phyloP scores from a whole-genome alignment of 2,113 vertebrate species.

The Todiramphus chloris region DNA sequence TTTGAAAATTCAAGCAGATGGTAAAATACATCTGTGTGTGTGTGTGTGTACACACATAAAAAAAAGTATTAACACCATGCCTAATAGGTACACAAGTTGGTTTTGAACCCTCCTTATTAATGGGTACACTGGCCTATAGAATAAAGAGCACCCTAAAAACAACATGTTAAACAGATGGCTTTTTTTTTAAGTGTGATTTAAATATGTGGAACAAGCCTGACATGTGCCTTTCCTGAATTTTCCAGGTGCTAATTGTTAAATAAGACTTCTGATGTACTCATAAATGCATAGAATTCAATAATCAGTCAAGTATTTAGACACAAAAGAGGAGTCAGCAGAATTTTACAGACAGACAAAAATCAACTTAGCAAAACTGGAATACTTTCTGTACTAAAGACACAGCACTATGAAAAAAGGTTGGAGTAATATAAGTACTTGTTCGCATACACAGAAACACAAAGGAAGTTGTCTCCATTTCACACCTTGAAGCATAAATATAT shows the following conservation, averaged over 20 bases:
- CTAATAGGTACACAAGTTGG: not conserved
- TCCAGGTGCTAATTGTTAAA: slow-evolving; percentile 21
- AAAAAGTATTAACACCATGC: not conserved
- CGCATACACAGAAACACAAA: not conserved
- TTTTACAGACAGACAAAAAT: slow-evolving; percentile 25
- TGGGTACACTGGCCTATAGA: not conserved
- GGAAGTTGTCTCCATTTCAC: not conserved
- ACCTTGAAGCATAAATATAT: not conserved
- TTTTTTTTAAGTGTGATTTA: slow-evolving; percentile 26
- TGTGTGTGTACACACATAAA: no score
- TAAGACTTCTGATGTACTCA: slow-evolving; percentile 4
- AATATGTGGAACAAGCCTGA: slow-evolving; percentile 1
- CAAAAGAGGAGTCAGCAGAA: slow-evolving; percentile 42
- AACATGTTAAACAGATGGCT: not conserved
- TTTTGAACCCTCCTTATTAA: not conserved
- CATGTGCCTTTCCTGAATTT: not conserved
- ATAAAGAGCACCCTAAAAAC: not conserved
- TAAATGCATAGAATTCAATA: slow-evolving; percentile 45
- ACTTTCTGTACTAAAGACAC: not conserved
- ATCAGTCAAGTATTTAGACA: slow-evolving; percentile 43
- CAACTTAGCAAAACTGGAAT: slow-evolving; percentile 17
- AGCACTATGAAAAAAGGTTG: not conserved
- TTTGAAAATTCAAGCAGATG: not conserved
- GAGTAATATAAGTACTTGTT: not conserved
- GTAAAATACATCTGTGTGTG: not conserved